Evolutionary conservation across 2,113 vertebrate species (phyloP).

Genomic region (Nesoenas mayeri): DNA sequence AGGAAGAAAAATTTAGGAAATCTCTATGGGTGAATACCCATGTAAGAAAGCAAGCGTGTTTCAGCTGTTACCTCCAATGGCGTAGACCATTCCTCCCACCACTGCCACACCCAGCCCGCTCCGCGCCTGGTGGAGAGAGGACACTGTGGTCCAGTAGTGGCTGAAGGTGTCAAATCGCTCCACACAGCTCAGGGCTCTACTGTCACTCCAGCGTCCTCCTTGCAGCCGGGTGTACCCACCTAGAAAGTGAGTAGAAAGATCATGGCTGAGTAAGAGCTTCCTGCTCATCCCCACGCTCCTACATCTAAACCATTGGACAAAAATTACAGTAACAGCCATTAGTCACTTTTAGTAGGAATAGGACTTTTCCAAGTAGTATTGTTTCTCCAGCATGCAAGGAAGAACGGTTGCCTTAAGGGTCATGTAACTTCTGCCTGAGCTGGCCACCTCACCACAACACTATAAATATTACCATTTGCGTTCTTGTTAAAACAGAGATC

Average conservation of each 20-base stretch:
- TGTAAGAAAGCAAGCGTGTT: not conserved
- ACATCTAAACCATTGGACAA: not conserved
- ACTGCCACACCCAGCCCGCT: slow-evolving; percentile 92
- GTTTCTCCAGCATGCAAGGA: not conserved
- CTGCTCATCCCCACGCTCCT: not conserved
- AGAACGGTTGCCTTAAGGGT: not conserved
- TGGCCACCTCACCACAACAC: not conserved
- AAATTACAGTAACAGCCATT: not conserved
- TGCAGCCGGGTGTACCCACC: slow-evolving; percentile 95
- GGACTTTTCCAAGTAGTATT: not conserved
- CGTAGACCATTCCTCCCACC: slow-evolving; percentile 95
- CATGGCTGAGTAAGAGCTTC: not conserved
- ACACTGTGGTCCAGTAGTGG: slow-evolving; percentile 97
- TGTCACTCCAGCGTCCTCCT: slow-evolving; percentile 95
- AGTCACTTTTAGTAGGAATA: not conserved
- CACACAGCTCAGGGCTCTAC: slow-evolving; percentile 93
- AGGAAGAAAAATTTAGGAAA: not conserved
- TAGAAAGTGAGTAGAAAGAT: slow-evolving; percentile 59
- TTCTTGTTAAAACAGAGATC: not conserved
- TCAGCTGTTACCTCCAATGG: slow-evolving; percentile 89
- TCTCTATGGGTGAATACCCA: not conserved
- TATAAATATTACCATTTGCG: not conserved
- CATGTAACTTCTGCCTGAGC: not conserved
- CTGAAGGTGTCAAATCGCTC: slow-evolving; percentile 97
- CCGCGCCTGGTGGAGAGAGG: slow-evolving; percentile 95